Evolutionary conservation across 2,797 vertebrate genomes (phyloP), one percentile per base, ranked within the genome.

Genomic region (Atherinosoma microstoma): DNA sequence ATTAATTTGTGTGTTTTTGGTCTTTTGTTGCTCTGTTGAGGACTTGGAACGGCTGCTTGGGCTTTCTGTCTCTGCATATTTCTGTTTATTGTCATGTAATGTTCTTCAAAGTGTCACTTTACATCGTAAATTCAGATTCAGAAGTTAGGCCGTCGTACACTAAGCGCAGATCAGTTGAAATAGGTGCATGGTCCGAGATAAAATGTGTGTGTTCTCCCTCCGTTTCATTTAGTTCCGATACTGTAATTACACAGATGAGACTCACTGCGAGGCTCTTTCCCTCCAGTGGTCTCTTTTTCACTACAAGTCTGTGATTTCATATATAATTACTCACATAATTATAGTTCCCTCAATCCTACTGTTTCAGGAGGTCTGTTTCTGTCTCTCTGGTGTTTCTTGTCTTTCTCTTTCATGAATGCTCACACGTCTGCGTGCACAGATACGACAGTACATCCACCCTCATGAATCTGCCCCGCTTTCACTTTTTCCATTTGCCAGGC

Each of bases 271-370:
- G 73, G 73, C 78, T 79, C 66, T 77, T 78, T 84, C 80, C 77
- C 79, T 90, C 86, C 81, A 84, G 78, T 79, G 79, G 82, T 85
- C 82, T 80, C 70, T 74, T 75, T 76, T 73, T 89, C 83, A 69
- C 80, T 89, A 85, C 71, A 80, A 85, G 76, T 88, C 89, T 85
- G 83, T 83, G 86, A 94, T 92, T 93, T 93, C 89, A 93, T 93
- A 93, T 93, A 92, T 94, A 94, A 94, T 94, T 94, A 93, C 89
- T 90, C 82, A 84, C 85, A 91, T 94, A 93, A 94, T 94, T 93
- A 94, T 89, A 90, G 86, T 87, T 92, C 88, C 89, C 84, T 85
- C 84, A 81, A 63, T 90, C 87, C 84, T 67, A 87, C 88, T 89
- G 86, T 91, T 93, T 86, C 84, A 84, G 87, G 79, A 88, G 79